Evolutionary conservation across 2,888 invertebrate species (phyloP).

Genomic region (Drosophila recens): DNA sequence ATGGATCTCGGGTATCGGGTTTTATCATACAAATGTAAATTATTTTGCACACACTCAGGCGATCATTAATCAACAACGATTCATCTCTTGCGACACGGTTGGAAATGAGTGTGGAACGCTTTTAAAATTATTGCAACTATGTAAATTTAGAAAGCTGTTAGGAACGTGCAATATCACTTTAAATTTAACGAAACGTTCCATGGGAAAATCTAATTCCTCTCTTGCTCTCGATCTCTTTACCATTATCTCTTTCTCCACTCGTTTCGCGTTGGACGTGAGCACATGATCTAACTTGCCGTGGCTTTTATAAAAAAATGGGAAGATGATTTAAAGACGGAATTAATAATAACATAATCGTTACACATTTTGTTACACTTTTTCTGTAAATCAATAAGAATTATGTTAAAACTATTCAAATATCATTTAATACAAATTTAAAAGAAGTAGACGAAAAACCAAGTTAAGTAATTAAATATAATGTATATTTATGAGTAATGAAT

Average conservation of each 20-base stretch:
- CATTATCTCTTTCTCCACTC: not conserved
- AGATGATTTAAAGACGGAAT: too few species aligned
- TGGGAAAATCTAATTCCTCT: conserved; percentile 22
- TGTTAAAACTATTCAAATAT: too few species aligned
- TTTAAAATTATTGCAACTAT: conserved; percentile 71
- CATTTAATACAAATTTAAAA: too few species aligned
- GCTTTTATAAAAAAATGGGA: not conserved
- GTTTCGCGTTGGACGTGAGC: not conserved
- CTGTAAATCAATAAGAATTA: too few species aligned
- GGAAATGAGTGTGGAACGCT: conserved; percentile 33
- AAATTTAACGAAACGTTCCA: conserved; percentile 18
- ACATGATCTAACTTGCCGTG: not conserved
- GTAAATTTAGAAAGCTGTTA: conserved; percentile 83
- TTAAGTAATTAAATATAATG: too few species aligned
- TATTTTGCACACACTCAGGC: conserved; percentile 34
- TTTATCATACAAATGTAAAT: conserved; percentile 61
- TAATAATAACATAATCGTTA: too few species aligned
- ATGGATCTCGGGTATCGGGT: conserved; percentile 11
- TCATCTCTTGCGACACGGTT: conserved; percentile 69
- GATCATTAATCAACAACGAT: conserved; percentile 51
- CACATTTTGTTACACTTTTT: too few species aligned
- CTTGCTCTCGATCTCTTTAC: not conserved
- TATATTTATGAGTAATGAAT: too few species aligned
- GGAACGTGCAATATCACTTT: conserved; percentile 54
- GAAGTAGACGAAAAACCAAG: too few species aligned